Conservation (phyloP, 2,113 vertebrate genomes). For the Pituophis catenifer region DNA sequence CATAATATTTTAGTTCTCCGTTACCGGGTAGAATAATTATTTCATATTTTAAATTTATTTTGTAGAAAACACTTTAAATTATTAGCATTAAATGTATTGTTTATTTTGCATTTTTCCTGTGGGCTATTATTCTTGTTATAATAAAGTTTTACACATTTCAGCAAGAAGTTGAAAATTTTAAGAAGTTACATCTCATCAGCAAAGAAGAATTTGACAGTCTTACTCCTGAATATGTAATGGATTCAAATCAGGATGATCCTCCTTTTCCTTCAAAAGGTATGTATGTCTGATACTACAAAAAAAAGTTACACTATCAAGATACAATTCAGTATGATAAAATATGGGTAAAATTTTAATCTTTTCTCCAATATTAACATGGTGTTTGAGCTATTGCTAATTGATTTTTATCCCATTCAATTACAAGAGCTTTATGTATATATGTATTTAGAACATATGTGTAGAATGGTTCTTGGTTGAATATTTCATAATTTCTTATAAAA, state of each 20-base stretch:
- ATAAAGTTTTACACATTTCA: constrained; percentile 57
- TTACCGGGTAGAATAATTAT: not conserved
- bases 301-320: not conserved
- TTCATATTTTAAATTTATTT: not conserved
- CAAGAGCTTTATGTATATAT: not conserved
- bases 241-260: constrained; percentile 73
- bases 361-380: not conserved
- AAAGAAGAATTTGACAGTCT: constrained; percentile 84
- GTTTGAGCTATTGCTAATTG: not conserved
- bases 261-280: constrained; percentile 67
- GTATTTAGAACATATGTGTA: no score
- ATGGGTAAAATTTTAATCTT: not conserved
- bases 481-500: not conserved
- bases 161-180: constrained; percentile 90
- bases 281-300: not conserved
- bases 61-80: not conserved
- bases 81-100: not conserved
- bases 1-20: not conserved
- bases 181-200: constrained; percentile 87
- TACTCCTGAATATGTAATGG: constrained; percentile 74
- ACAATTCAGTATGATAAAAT: not conserved
- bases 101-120: not conserved
- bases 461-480: not conserved
- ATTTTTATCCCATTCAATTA: not conserved
- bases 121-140: not conserved